These are phyloP conservation scores for Synergus itoensis DNA, from an alignment of 2,888 invertebrate species.

Conservation along the genomic window DNA sequence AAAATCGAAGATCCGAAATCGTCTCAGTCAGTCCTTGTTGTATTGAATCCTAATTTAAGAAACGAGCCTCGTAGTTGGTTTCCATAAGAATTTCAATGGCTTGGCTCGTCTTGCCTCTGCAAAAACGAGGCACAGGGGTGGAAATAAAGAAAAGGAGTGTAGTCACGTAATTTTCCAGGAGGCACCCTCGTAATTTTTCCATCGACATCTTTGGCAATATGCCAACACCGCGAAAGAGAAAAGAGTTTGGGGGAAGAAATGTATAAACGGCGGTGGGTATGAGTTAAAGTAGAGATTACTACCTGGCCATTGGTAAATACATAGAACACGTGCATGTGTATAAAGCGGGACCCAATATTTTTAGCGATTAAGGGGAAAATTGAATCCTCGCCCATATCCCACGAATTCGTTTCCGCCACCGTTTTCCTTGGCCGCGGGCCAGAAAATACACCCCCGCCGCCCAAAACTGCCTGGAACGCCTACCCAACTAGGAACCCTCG, in stretches of 20 bases:
- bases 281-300: conserved; percentile 17
- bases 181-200: conserved; percentile 63
- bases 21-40: conserved; percentile 8
- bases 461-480: conserved; percentile 46
- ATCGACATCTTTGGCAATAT: conserved; percentile 62
- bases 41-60: conserved; percentile 32
- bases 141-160: conserved; percentile 48
- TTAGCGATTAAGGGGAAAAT: conserved; percentile 71
- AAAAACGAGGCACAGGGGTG: conserved; percentile 51
- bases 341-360: conserved; percentile 66
- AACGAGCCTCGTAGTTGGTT: conserved; percentile 41
- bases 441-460: conserved; percentile 66
- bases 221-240: conserved; percentile 54
- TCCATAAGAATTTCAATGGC: conserved; percentile 59
- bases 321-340: conserved; percentile 48
- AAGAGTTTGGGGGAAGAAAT: conserved; percentile 42
- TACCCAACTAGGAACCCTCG: conserved; percentile 35
- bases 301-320: conserved; percentile 6
- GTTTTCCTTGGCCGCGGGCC: conserved; percentile 71
- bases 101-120: conserved; percentile 43
- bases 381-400: conserved; percentile 64
- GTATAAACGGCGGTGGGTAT: conserved; percentile 36
- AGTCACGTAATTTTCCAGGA: conserved; percentile 63
- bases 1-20: conserved; percentile 3
- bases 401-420: conserved; percentile 57